A percentile compares a stretch with the other conserved stretches of the same genome.
Evolutionary conservation across 2,888 invertebrate species (phyloP).

Genomic region (Drosophila paranaensis): DNA sequence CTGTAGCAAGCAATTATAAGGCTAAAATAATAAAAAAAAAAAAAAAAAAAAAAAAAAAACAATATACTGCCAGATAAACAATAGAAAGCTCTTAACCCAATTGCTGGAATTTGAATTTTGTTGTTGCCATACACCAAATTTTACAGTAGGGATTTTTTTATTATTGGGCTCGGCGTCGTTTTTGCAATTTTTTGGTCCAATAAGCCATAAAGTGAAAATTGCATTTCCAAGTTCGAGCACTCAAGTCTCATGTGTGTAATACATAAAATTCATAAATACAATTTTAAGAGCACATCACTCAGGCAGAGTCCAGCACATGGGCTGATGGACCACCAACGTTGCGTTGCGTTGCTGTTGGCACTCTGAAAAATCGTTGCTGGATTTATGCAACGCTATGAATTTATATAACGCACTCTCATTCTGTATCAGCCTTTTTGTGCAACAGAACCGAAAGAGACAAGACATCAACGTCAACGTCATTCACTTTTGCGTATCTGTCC

Average conservation of each 20-base stretch:
- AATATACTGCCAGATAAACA: background rate
- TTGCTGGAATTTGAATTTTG: slow-evolving; percentile 6
- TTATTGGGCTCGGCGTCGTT: background rate
- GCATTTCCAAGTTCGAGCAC: slow-evolving; percentile 39
- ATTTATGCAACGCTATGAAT: slow-evolving; percentile 35
- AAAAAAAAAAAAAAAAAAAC: background rate
- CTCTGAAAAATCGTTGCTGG: slow-evolving; percentile 21
- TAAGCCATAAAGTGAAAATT: slow-evolving; percentile 55
- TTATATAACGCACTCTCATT: slow-evolving; percentile 27
- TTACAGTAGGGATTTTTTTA: background rate
- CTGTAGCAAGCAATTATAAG: background rate
- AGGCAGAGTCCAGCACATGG: slow-evolving; percentile 9
- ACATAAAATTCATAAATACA: slow-evolving; percentile 70
- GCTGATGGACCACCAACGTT: slow-evolving; percentile 15
- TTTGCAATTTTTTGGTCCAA: slow-evolving; percentile 3
- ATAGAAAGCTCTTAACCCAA: background rate
- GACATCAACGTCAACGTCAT: slow-evolving; percentile 59
- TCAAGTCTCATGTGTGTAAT: slow-evolving; percentile 60
- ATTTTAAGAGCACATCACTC: slow-evolving; percentile 66
- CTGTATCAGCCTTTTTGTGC: slow-evolving; percentile 37
- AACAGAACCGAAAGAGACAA: slow-evolving; percentile 36
- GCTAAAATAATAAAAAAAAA: background rate
- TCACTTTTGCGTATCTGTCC: slow-evolving; percentile 23
- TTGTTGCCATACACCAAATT: slow-evolving; percentile 4
- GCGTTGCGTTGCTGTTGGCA: slow-evolving; percentile 6